These are phyloP conservation scores for Temnothorax nylanderi DNA, from an alignment of 1,140 invertebrate species.

Conservation along the genomic window DNA sequence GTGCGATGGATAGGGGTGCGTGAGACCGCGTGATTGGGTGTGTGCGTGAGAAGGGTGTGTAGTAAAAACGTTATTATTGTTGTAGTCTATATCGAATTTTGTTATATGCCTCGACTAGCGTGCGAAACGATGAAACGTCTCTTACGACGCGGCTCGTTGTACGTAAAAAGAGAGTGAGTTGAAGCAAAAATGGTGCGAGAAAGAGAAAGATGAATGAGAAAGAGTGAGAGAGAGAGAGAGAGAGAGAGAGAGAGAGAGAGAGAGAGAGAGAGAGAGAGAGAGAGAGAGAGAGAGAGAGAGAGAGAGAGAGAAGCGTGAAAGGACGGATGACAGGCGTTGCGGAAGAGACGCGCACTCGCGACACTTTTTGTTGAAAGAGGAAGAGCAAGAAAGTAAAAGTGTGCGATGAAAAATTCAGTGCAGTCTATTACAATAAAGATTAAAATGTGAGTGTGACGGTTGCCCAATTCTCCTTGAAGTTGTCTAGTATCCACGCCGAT, in stretches of 20 bases:
- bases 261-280: neutral
- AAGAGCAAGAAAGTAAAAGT: conserved; percentile 47
- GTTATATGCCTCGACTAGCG: conserved; percentile 65
- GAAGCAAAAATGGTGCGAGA: neutral
- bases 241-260: neutral
- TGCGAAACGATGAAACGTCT: conserved; percentile 55
- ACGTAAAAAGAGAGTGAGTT: conserved; percentile 1
- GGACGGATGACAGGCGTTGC: neutral
- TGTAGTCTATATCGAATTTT: conserved; percentile 76
- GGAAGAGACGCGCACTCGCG: neutral
- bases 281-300: neutral
- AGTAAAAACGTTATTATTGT: conserved; percentile 70
- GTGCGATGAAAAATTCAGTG: conserved; percentile 66
- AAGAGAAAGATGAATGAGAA: no score
- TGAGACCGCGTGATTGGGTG: conserved; percentile 69
- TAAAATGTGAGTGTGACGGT: conserved; percentile 67
- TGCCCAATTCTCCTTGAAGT: conserved; percentile 59
- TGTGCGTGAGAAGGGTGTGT: conserved; percentile 70
- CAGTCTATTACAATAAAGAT: conserved; percentile 73
- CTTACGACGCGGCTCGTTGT: conserved; percentile 40
- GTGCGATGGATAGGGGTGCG: conserved; percentile 72
- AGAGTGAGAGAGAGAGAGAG: neutral
- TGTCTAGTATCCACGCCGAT: conserved; percentile 20
- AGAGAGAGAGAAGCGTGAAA: neutral
- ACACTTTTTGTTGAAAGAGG: conserved; percentile 67